A percentile compares a stretch with the other conserved stretches of the same genome.
phyloP scores from a whole-genome alignment of 2,888 invertebrate species.

The Deilephila elpenor region DNA sequence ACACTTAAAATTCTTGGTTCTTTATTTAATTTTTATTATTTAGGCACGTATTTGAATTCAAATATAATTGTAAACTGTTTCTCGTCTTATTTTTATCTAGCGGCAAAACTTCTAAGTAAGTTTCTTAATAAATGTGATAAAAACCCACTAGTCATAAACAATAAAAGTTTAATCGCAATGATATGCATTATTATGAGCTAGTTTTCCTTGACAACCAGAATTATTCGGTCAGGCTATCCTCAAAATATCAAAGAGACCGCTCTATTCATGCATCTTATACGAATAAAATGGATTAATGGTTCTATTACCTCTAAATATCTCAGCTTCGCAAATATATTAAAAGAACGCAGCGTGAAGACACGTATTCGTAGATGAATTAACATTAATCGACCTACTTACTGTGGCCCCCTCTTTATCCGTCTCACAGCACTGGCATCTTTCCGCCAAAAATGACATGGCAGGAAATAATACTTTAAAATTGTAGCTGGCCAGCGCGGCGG shows the following conservation, averaged over 20 bases:
- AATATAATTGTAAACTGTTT: neutral
- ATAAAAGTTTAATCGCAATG: neutral
- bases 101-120: neutral
- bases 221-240: neutral
- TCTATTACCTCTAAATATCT: neutral
- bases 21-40: neutral
- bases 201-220: neutral
- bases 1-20: neutral
- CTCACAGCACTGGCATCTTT: slow-evolving; percentile 12
- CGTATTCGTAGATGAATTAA: neutral
- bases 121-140: neutral
- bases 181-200: neutral
- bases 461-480: slow-evolving; percentile 13
- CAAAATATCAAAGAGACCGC: neutral
- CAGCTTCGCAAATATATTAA: neutral
- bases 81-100: neutral
- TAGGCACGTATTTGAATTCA: neutral
- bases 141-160: neutral
- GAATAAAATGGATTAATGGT: slow-evolving; percentile 16
- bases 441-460: slow-evolving; percentile 3
- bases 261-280: neutral
- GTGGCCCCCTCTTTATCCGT: slow-evolving; percentile 2
- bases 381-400: slow-evolving; percentile 18
- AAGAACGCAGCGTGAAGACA: slow-evolving; percentile 8
- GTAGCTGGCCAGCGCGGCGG: neutral